Percentiles rank a stretch among this genome's conserved stretches.
These are phyloP conservation scores for Mimas tiliae DNA, from an alignment of 2,888 invertebrate genomes.

Conservation along the genomic window DNA sequence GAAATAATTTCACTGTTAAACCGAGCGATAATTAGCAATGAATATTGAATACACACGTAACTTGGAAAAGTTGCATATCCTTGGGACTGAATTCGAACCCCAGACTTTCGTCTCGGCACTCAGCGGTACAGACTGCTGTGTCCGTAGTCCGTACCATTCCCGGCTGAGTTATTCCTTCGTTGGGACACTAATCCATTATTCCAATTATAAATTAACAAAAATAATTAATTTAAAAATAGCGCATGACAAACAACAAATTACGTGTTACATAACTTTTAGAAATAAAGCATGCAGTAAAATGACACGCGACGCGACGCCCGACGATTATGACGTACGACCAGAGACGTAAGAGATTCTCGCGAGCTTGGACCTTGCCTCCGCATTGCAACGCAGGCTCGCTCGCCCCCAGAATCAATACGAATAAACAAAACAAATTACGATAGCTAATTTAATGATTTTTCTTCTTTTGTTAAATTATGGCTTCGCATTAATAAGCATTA, in stretches of 20 bases:
- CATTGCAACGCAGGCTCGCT: conserved; percentile 33
- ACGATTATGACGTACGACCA: background rate
- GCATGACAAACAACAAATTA: conserved; percentile 9
- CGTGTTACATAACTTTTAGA: conserved; percentile 5
- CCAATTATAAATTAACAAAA: background rate
- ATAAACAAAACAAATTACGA: background rate
- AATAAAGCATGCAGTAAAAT: conserved; percentile 8
- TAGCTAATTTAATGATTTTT: too few species aligned
- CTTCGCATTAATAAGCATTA: too few species aligned
- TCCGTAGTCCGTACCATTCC: too few species aligned
- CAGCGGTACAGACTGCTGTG: too few species aligned
- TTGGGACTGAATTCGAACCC: too few species aligned
- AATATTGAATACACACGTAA: too few species aligned
- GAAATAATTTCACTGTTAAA: too few species aligned
- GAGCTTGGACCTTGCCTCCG: conserved; percentile 31
- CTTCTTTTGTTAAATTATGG: too few species aligned
- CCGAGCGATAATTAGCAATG: too few species aligned
- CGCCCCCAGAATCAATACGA: conserved; percentile 17
- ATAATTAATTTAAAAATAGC: conserved; percentile 6
- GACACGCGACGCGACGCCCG: background rate
- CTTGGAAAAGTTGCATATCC: too few species aligned
- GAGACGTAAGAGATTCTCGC: conserved; percentile 19
- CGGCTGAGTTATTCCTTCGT: too few species aligned
- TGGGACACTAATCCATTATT: background rate
- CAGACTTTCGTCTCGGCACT: too few species aligned